Conservation (phyloP, 1,140 invertebrate genomes). For the Caenorhabditis remanei region DNA sequence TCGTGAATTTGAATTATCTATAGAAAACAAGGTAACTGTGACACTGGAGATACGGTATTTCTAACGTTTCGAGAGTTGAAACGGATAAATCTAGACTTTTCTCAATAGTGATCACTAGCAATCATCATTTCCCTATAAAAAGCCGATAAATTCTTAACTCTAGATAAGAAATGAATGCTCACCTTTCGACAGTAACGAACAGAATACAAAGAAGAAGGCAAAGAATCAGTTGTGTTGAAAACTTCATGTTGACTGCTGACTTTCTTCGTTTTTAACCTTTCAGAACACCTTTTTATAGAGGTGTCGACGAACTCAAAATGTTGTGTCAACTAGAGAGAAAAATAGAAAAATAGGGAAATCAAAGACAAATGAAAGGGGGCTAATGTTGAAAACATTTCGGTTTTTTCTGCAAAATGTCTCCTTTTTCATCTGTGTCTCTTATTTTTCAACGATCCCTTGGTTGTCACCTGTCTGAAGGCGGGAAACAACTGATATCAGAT, state of each 20-base stretch:
- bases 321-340: background rate
- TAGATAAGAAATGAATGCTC: background rate
- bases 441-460: background rate
- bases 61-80: too few species aligned
- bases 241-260: background rate
- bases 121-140: too few species aligned
- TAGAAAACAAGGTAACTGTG: too few species aligned
- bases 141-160: too few species aligned
- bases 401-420: conserved; percentile 51
- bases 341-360: background rate
- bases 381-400: conserved; percentile 49
- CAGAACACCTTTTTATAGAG: conserved; percentile 31
- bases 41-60: too few species aligned
- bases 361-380: background rate
- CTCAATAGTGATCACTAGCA: background rate
- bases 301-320: background rate
- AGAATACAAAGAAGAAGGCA: background rate
- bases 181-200: conserved; percentile 20
- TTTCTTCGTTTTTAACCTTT: background rate
- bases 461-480: conserved; percentile 42
- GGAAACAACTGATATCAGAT: conserved; percentile 29
- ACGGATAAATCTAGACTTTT: background rate
- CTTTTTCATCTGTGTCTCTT: background rate
- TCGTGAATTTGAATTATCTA: too few species aligned
- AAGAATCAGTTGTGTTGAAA: conserved; percentile 2